Percentiles rank a stretch among this genome's conserved stretches.
Evolutionary conservation across 2,113 vertebrate genomes (phyloP).

Genomic region (Sminthopsis crassicaudata): DNA sequence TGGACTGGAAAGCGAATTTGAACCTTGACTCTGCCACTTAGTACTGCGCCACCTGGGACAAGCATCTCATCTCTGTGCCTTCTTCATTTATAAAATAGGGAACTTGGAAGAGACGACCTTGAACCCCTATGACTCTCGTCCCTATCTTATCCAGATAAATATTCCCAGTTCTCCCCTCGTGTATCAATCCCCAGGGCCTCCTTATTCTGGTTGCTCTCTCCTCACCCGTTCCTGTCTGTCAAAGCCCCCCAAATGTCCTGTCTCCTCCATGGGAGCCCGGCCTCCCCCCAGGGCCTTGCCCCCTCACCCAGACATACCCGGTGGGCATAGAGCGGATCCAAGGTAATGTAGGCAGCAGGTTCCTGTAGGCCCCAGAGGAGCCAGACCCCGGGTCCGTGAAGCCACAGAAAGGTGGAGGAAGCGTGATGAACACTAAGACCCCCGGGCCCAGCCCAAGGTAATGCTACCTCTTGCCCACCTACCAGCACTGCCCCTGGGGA

Average conservation of each 20-base stretch:
- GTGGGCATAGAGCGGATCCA: conserved; percentile 89
- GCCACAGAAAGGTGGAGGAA: conserved; percentile 90
- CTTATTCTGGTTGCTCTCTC: not conserved
- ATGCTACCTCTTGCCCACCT: conserved; percentile 82
- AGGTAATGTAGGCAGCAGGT: conserved; percentile 84
- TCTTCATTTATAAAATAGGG: not conserved
- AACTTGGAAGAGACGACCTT: not conserved
- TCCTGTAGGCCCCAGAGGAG: conserved; percentile 90
- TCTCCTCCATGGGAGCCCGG: not conserved
- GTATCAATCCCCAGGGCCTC: not conserved
- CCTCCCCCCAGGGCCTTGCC: no score
- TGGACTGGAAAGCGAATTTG: not conserved
- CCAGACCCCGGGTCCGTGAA: conserved; percentile 86
- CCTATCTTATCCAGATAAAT: not conserved
- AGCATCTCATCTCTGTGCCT: not conserved
- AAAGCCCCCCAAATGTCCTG: not conserved
- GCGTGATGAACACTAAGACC: conserved; percentile 83
- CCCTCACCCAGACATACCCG: conserved; percentile 81
- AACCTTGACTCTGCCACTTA: not conserved
- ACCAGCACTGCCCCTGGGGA: conserved; percentile 86
- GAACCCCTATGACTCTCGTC: not conserved
- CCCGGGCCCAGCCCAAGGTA: conserved; percentile 85
- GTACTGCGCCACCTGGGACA: not conserved
- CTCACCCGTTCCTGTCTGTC: not conserved
- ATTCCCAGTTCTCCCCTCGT: not conserved